phyloP scores from a whole-genome alignment of 2,113 vertebrate genomes.

The Corythornis vintsioides region DNA sequence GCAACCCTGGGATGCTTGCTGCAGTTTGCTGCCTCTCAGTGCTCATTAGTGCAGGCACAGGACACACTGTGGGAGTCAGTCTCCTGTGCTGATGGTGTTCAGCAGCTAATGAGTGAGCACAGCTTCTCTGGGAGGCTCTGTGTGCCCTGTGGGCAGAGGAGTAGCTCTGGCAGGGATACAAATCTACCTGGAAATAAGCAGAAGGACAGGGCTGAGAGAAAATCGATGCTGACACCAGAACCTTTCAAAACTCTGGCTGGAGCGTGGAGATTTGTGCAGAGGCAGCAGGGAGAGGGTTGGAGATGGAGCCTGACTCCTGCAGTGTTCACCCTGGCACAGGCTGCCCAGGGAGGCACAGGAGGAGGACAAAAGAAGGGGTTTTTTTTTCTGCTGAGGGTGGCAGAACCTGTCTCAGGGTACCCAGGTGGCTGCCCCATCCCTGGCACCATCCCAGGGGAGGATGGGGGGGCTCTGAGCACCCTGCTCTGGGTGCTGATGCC shows the following conservation, averaged over 20 bases:
- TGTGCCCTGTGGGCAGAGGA: constrained; percentile 6
- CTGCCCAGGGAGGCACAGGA: fast-evolving
- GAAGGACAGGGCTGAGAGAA: background rate
- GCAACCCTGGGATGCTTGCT: background rate
- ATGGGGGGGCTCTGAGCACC: background rate
- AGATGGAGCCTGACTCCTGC: background rate
- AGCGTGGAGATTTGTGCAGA: background rate
- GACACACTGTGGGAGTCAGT: background rate
- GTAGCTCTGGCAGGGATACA: constrained; percentile 5
- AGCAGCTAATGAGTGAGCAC: constrained; percentile 36
- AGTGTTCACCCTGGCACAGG: background rate
- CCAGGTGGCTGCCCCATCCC: background rate
- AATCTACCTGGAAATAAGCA: background rate
- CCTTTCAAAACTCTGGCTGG: background rate
- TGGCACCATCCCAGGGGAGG: background rate
- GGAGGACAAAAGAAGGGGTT: background rate
- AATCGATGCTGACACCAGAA: background rate
- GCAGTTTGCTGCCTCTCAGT: background rate
- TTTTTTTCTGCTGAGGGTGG: background rate
- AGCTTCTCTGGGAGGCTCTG: constrained; percentile 1
- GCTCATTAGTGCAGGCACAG: background rate
- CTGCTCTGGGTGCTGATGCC: background rate
- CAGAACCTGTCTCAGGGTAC: background rate
- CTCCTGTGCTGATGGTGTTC: background rate
- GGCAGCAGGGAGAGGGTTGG: background rate